Conservation (phyloP, 2,113 vertebrate genomes). For the Smithornis capensis region DNA sequence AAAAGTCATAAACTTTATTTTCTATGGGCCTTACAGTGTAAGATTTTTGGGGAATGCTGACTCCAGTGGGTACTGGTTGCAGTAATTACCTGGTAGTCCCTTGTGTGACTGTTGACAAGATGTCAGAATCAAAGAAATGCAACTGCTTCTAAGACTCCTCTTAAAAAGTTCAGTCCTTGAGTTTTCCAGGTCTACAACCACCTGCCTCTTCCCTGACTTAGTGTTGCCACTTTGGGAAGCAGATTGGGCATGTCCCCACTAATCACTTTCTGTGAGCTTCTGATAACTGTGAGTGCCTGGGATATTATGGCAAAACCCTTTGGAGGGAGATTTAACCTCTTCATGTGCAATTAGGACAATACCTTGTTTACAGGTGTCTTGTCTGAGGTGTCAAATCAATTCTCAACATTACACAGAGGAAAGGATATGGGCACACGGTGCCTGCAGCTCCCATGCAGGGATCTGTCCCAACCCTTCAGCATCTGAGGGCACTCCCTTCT, state of each 20-base stretch:
- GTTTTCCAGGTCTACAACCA: background rate
- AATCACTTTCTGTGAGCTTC: background rate
- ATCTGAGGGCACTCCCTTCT: background rate
- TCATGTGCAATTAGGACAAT: background rate
- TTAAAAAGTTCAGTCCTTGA: background rate
- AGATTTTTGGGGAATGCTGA: background rate
- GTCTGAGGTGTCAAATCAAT: background rate
- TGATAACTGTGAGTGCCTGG: background rate
- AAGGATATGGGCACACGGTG: background rate
- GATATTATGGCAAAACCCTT: background rate
- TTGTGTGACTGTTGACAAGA: background rate
- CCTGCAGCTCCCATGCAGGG: background rate
- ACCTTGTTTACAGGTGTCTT: background rate
- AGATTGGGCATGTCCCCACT: accelerated
- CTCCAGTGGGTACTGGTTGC: background rate
- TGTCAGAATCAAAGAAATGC: background rate
- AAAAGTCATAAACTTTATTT: background rate
- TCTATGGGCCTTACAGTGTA: accelerated
- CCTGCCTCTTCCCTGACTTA: background rate
- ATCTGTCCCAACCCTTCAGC: background rate
- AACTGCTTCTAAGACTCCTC: background rate
- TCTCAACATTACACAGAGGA: background rate
- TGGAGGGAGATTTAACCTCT: background rate
- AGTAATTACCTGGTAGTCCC: background rate
- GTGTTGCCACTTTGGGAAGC: background rate